These are phyloP conservation scores for Stenotaenia linearis DNA, from an alignment of 2,888 invertebrate species.

Conservation along the genomic window DNA sequence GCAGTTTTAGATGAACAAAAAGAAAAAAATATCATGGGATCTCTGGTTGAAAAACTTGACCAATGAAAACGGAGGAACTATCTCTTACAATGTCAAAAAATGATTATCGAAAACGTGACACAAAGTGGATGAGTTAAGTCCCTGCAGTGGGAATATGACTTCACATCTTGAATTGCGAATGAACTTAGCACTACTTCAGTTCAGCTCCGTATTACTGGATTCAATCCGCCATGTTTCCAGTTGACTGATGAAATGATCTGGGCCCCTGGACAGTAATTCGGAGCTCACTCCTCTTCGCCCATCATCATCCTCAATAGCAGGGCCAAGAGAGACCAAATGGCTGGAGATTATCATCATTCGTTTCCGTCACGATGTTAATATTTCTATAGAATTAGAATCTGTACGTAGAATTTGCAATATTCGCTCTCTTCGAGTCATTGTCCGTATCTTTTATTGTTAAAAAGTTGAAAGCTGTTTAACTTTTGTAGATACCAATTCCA, in stretches of 20 bases:
- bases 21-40: no score
- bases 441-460: no score
- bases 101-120: background rate
- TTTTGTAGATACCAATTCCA: no score
- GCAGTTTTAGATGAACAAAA: no score
- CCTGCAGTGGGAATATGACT: background rate
- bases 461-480: no score
- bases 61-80: background rate
- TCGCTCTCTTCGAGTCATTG: no score
- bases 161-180: background rate
- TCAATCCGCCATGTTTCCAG: background rate
- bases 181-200: background rate
- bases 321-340: background rate
- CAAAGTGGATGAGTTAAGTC: background rate
- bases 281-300: background rate
- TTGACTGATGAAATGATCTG: background rate
- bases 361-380: background rate
- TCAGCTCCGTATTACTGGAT: background rate
- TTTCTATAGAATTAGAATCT: no score
- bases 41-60: background rate
- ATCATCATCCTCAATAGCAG: background rate
- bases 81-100: background rate
- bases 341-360: background rate
- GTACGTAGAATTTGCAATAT: no score
- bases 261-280: background rate